Conservation (phyloP, 2,888 invertebrate species). For the Scaptomyza tumidula region DNA sequence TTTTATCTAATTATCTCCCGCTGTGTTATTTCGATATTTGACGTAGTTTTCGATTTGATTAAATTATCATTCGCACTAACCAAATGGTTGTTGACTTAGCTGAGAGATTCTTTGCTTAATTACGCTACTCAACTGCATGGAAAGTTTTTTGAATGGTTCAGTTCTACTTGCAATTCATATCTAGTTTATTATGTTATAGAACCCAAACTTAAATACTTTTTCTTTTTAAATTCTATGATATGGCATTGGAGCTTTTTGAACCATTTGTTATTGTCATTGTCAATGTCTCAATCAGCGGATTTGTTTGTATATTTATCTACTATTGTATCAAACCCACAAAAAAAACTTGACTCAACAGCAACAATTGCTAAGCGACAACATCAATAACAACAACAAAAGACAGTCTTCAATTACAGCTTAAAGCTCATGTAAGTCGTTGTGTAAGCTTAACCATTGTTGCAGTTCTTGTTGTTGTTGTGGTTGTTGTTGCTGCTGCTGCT, state of each 20-base stretch:
- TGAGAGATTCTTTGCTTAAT: slow-evolving; percentile 16
- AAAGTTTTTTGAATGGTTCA: slow-evolving; percentile 8
- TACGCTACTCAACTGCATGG: background rate
- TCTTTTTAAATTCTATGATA: background rate
- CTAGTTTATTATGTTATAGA: background rate
- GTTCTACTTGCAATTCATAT: background rate
- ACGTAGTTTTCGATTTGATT: slow-evolving; percentile 76
- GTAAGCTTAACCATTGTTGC: slow-evolving; percentile 63
- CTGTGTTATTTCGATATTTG: slow-evolving; percentile 77
- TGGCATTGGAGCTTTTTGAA: background rate
- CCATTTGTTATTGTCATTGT: slow-evolving; percentile 2
- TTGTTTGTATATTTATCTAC: slow-evolving; percentile 37
- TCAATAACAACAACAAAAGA: slow-evolving; percentile 19
- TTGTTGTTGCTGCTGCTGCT: slow-evolving; percentile 27
- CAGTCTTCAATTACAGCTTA: slow-evolving; percentile 73
- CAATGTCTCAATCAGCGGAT: slow-evolving; percentile 29
- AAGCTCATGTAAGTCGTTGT: slow-evolving; percentile 72
- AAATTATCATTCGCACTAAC: slow-evolving; percentile 60
- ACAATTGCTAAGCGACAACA: slow-evolving; percentile 20
- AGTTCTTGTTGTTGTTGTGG: slow-evolving; percentile 23
- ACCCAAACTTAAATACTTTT: background rate
- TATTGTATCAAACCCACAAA: slow-evolving; percentile 41
- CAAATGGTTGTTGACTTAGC: slow-evolving; percentile 28
- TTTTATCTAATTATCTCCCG: slow-evolving; percentile 80
- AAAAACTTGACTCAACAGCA: slow-evolving; percentile 30